Evolutionary conservation across 2,888 invertebrate genomes (phyloP).

Genomic region (Lasius platythorax): DNA sequence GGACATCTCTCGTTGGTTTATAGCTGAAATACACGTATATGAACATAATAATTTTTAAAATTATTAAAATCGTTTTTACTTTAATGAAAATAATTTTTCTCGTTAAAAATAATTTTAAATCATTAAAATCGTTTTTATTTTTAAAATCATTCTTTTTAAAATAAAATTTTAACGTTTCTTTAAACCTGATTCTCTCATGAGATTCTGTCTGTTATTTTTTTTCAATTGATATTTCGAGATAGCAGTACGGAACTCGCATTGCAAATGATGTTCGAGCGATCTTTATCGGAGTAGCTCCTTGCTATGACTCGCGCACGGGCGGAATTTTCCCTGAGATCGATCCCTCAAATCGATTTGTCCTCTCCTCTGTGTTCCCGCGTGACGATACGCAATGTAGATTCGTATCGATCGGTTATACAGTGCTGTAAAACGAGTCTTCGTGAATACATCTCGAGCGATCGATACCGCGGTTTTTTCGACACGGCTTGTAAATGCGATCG

Average conservation of each 20-base stretch:
- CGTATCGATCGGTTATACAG: constrained; percentile 51
- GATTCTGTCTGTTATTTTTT: background rate
- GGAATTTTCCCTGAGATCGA: constrained; percentile 51
- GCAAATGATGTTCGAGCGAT: constrained; percentile 27
- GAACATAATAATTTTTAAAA: constrained; percentile 15
- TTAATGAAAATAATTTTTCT: too few relatives aligned
- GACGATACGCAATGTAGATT: constrained; percentile 65
- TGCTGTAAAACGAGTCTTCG: constrained; percentile 21
- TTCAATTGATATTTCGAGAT: background rate
- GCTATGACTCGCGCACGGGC: constrained; percentile 20
- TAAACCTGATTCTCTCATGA: background rate
- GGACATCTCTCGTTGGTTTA: background rate
- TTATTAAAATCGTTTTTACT: background rate
- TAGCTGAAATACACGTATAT: background rate
- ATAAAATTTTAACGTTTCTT: background rate
- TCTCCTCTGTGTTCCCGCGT: constrained; percentile 12
- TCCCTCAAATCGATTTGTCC: constrained; percentile 43
- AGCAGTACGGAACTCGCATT: constrained; percentile 8
- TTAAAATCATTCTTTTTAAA: background rate
- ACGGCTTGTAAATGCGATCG: constrained; percentile 33
- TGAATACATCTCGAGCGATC: constrained; percentile 48
- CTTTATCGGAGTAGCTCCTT: constrained; percentile 35
- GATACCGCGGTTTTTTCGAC: constrained; percentile 25
- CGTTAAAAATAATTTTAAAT: too few relatives aligned
- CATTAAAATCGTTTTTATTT: too few relatives aligned